A percentile compares a stretch with the other conserved stretches of the same genome.
Conservation (phyloP, 1,140 invertebrate genomes). For the Xylocopa sonorina region DNA sequence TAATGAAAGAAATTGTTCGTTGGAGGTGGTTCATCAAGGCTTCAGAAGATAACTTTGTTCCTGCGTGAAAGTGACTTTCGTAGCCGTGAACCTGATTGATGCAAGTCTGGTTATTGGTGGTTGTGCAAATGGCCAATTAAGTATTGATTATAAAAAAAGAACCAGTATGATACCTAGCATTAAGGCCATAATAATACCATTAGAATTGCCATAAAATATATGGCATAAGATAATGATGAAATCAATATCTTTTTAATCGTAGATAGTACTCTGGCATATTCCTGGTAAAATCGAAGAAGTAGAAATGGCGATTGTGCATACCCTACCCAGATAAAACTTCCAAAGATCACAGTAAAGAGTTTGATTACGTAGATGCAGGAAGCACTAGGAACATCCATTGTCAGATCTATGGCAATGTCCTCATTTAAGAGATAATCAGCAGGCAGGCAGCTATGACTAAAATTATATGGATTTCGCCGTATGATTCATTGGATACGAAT, state of each 20-base stretch:
- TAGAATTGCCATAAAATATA: no score
- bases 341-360: constrained; percentile 83
- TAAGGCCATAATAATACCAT: no score
- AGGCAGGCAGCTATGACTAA: constrained; percentile 84
- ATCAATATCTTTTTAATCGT: neutral
- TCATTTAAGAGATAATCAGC: constrained; percentile 85
- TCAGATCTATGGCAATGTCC: constrained; percentile 85
- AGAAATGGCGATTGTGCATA: constrained; percentile 85
- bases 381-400: constrained; percentile 81
- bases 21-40: constrained; percentile 81
- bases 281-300: constrained; percentile 85
- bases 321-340: constrained; percentile 85
- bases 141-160: no score
- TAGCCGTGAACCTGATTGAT: constrained; percentile 87
- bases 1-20: neutral
- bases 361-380: constrained; percentile 87
- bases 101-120: constrained; percentile 87
- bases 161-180: no score
- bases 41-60: constrained; percentile 84
- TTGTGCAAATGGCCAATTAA: constrained; percentile 85
- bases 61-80: constrained; percentile 87
- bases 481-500: constrained; percentile 83
- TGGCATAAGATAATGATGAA: no score
- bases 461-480: constrained; percentile 86
- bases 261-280: constrained; percentile 89